Base-by-base conservation (phyloP, 2,113 vertebrate genomes). In the Pseudois nayaur region DNA sequence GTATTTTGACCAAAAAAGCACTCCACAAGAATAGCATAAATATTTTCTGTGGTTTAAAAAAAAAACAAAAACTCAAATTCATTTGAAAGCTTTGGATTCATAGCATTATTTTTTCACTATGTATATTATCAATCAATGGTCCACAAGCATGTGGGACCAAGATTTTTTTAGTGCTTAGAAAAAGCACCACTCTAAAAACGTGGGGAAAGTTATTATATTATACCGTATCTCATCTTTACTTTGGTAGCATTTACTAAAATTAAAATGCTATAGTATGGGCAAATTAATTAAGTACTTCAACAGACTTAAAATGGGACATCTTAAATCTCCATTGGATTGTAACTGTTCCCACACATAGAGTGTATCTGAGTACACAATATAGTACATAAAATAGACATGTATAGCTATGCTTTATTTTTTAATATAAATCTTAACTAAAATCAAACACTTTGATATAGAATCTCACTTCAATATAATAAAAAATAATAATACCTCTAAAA, bases 401-500 rank as follows among this genome's bases (percentile, higher is more conserved):
- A 50, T 3, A 83, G 29, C 23, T 95, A 17, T 79, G 29, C 4
- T 71, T 78, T 82, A 8, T 29, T 92, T 76, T 54, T 60, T 5
- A 91, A 87, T 79, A n/a, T 13, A 93, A 97, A 29, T 40, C 2
- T 92, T 93, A 94, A 54, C 16, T 82, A 45, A 96, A 88, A 23
- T 74, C 23, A 85, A 85, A 89, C 87, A 5, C 7, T 83, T 59
- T 91, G 3, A 17, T 25, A n/a, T 29, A 60, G 15, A 96, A 59
- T 84, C 7, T 95, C 29, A 92, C 55, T 92, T 97, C 64, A 85
- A 71, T 17, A 83, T 78, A 89, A 27, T 55, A 76, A 84, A 91
- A 95, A 83, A 67, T 19, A 55, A 1, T 88, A 36, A 91, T 85
- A 89, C 48, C 83, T 95, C 96, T 67, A 96, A 95, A 95, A 54